Evolutionary conservation across 2,113 vertebrate species (phyloP).

Genomic region (Bos taurus): DNA sequence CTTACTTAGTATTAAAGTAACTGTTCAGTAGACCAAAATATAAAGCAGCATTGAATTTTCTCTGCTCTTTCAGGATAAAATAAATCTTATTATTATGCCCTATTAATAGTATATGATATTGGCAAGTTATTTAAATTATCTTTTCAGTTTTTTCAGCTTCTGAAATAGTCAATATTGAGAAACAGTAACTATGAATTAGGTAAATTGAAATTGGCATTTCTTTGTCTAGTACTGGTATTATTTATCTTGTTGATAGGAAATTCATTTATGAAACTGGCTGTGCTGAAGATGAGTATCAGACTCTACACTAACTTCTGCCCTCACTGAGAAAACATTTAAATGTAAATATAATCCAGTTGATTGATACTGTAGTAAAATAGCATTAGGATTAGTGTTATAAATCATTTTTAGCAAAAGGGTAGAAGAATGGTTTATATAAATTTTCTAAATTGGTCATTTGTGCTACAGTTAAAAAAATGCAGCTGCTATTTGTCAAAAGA

Average conservation of each 20-base stretch:
- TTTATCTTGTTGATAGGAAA: neutral
- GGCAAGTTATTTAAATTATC: constrained; percentile 15
- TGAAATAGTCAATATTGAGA: constrained; percentile 22
- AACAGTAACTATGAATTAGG: neutral
- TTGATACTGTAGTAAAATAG: constrained; percentile 14
- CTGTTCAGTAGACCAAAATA: neutral
- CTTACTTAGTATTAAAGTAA: constrained; percentile 30
- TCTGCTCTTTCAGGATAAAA: constrained; percentile 22
- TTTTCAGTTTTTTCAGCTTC: constrained; percentile 23
- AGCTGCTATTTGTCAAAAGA: neutral
- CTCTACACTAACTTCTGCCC: neutral
- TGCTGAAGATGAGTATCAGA: neutral
- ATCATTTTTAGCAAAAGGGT: neutral
- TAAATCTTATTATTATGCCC: neutral
- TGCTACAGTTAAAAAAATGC: neutral
- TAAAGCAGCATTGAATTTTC: constrained; percentile 32
- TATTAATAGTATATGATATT: constrained; percentile 3
- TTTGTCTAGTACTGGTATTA: constrained; percentile 17
- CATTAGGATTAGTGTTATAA: constrained; percentile 31
- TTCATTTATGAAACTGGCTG: neutral
- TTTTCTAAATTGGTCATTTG: constrained; percentile 27
- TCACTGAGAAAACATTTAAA: neutral
- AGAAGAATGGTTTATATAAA: neutral
- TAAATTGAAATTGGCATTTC: constrained; percentile 32
- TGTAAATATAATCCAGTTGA: neutral